Base-by-base conservation (phyloP, 2,888 invertebrate genomes). In the Leucoma salicis region DNA sequence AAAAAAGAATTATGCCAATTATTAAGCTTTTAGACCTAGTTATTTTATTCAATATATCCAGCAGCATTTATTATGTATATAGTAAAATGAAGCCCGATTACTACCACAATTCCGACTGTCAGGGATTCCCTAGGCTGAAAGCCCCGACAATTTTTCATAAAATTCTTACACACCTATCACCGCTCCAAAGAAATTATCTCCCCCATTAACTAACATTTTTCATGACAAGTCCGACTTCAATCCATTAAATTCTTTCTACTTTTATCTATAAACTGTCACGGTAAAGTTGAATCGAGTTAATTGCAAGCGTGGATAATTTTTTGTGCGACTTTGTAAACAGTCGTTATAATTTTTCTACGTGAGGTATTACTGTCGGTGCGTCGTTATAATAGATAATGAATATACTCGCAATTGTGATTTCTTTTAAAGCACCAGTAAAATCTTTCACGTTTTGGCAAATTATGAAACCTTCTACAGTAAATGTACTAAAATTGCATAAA, bases 151-250 rank as follows among this genome's bases (percentile, higher is more conserved):
- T 82, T 80, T 83, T 82, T 85, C 78, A 83, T 72, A 63, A 70
- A 70, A 80, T 78, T 78, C 82, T 82, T 74, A 74, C 77, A 74
- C 18, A 18, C 18, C 66, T 70, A 69, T 72, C 73, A 69, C 71
- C 72, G 73, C 74, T 67, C 66, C 64, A 67, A 73, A 71, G 62
- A 81, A 85, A 85, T 86, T 85, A 85, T 85, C 85, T 85, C 78
- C 78, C 80, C 80, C 85, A 84, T 85, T 85, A 85, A 81, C 78
- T 78, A 74, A 80, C 78, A 82, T 80, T 84, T 85, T 87, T 87
- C 84, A 81, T 82, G 73, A 80, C 76, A 81, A 85, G 84, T 86
- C 85, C 84, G 82, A 82, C 86, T 85, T 81, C 83, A 82, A 84
- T 84, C 82, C 82, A 83, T 85, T 85, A 83, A 71, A 71, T 83